Evolutionary conservation across 2,113 vertebrate species (phyloP), one percentile per base, ranked within the genome.

Genomic region (Nanorana parkeri): DNA sequence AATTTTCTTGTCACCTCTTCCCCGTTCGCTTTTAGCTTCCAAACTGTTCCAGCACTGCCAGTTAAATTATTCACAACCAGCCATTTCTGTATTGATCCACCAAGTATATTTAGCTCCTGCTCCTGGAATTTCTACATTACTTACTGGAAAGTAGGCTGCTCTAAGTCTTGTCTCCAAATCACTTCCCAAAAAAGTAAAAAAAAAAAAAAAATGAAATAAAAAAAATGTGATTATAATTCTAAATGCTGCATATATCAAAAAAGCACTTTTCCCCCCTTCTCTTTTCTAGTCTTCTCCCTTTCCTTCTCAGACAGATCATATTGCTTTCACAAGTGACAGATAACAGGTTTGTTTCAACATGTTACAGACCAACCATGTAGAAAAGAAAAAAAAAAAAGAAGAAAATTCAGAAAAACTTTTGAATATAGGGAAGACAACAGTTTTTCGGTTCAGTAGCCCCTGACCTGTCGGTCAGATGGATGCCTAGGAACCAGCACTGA

Each of bases 11-110:
- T 56, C 85, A 85, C 56, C 83, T 89, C 26, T 64, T 90, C 88
- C 90, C 89, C 90, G 90, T 93, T 93, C 93, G 91, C 93, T 92
- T 92, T 92, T 91, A 92, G 89, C 92, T 93, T 94, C 93, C 93
- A 94, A 94, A 94, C 91, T 91, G 92, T 92, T 90, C 89, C 88
- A 92, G 91, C 90, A 92, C 91, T 89, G 93, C 91, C 92, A 94
- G 93, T 90, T 94, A 94, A 94, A 94, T 95, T 94, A 94, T 93
- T 95, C 94, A 94, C 93, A 93, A 94, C 91, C 92, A 95, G 92
- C 93, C 92, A 95, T 94, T 95, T 93, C 93, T 94, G 92, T 95
- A 95, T 94, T 93, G 93, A 95, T 95, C 91, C 69, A 92, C 90
- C 91, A 93, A 93, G 93, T 94, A 94, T 95, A 94, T 95, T 95